Evolutionary conservation across 2,888 invertebrate genomes (phyloP).

Genomic region (Campaea margaritaria): DNA sequence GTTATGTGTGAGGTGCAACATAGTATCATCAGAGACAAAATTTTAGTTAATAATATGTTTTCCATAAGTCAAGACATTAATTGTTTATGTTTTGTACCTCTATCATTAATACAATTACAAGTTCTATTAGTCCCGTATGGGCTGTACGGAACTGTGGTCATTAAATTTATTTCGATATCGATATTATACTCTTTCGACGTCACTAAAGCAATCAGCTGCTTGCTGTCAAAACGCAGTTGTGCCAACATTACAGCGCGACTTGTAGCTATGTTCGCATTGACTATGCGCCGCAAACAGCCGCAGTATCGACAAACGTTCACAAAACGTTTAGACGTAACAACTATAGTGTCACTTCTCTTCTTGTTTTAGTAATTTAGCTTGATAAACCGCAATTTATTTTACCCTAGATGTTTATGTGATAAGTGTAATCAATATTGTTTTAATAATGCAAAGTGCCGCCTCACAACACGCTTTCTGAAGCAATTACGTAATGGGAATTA

Average conservation of each 20-base stretch:
- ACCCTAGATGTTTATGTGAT: constrained; percentile 80
- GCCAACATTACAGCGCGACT: constrained; percentile 63
- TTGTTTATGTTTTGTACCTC: no score
- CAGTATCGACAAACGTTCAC: constrained; percentile 84
- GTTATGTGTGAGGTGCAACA: no score
- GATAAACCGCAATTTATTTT: constrained; percentile 70
- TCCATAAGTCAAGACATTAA: no score
- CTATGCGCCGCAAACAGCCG: constrained; percentile 77
- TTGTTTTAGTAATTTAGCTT: constrained; percentile 76
- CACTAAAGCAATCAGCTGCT: constrained; percentile 79
- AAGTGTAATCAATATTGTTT: constrained; percentile 77
- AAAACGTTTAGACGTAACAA: constrained; percentile 82
- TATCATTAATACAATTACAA: no score
- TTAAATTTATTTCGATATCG: constrained; percentile 2
- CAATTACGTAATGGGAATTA: constrained; percentile 86
- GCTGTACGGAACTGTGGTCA: background rate
- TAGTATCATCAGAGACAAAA: no score
- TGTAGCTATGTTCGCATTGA: constrained; percentile 71
- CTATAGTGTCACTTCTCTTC: constrained; percentile 80
- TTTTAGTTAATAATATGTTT: no score
- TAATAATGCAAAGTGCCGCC: constrained; percentile 78
- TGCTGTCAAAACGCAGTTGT: constrained; percentile 70
- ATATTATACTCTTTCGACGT: constrained; percentile 35
- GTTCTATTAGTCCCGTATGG: no score
- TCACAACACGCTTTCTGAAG: constrained; percentile 75